Percentiles rank a stretch among this genome's conserved stretches.
Conservation (phyloP, 2,797 vertebrate genomes). For the Neosilurus mollespiculum region DNA sequence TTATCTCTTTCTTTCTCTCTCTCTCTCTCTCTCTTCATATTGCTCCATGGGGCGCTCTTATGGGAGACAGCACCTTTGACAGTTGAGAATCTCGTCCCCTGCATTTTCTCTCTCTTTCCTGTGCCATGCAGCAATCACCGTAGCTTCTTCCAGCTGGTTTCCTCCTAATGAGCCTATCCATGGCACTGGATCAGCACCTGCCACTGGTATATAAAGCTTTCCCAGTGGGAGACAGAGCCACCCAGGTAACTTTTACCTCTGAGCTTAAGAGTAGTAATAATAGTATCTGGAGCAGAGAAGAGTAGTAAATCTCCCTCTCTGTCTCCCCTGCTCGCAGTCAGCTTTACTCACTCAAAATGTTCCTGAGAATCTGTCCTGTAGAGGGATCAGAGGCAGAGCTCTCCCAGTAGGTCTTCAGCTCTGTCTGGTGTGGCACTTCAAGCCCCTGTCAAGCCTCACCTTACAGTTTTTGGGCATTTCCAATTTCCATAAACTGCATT, state of each 20-base stretch:
- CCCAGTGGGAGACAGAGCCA: constrained; percentile 33
- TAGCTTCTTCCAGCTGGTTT: constrained; percentile 51
- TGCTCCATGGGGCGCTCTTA: neutral
- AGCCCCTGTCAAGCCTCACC: neutral
- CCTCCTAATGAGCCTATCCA: constrained; percentile 55
- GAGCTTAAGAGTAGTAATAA: constrained; percentile 55
- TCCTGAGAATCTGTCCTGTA: constrained; percentile 17
- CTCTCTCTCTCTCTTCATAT: constrained; percentile 1
- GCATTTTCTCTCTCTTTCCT: constrained; percentile 59
- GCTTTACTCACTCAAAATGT: constrained; percentile 20
- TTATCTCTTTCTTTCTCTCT: constrained; percentile 1
- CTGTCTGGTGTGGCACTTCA: neutral
- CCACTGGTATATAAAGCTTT: constrained; percentile 54
- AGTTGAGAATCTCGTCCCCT: constrained; percentile 50
- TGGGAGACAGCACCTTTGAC: constrained; percentile 43
- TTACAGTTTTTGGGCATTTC: constrained; percentile 10
- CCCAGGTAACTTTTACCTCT: constrained; percentile 48
- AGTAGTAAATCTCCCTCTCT: constrained; percentile 42
- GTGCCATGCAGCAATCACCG: constrained; percentile 58
- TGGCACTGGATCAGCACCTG: constrained; percentile 50
- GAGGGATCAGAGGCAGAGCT: constrained; percentile 27
- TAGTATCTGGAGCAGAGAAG: constrained; percentile 44
- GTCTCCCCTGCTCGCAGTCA: constrained; percentile 52
- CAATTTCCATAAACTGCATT: constrained; percentile 33
- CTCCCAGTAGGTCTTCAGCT: constrained; percentile 23